Evolutionary conservation across 2,113 vertebrate genomes (phyloP).

Genomic region (Vicugna pacos): DNA sequence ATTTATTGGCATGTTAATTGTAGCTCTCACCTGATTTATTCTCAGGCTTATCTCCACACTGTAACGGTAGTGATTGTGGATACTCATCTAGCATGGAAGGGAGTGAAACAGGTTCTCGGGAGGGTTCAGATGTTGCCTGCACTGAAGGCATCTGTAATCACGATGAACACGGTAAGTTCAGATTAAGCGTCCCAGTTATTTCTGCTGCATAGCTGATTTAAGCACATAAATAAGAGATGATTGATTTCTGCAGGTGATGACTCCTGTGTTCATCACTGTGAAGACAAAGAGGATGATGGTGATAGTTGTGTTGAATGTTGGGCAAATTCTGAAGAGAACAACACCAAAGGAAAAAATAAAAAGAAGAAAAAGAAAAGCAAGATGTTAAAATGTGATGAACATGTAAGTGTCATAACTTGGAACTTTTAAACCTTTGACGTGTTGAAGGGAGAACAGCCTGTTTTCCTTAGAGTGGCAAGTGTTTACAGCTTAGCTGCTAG

Average conservation of each 20-base stretch:
- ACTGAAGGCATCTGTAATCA: conserved; percentile 98
- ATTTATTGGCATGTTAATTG: neutral
- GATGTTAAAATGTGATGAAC: conserved; percentile 89
- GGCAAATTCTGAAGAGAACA: conserved; percentile 92
- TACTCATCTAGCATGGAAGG: conserved; percentile 98
- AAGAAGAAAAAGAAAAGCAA: conserved; percentile 98
- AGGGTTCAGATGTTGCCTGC: conserved; percentile 97
- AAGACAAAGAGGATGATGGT: conserved; percentile 94
- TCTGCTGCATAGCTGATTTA: neutral
- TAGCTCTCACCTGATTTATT: conserved; percentile 29
- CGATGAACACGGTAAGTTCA: conserved; percentile 92
- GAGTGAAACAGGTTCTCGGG: conserved; percentile 95
- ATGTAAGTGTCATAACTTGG: conserved; percentile 87
- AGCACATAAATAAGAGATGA: neutral
- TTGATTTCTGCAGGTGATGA: conserved; percentile 89
- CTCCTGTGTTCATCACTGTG: conserved; percentile 90
- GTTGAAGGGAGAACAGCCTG: neutral
- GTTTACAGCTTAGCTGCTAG: neutral
- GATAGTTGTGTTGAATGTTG: conserved; percentile 97
- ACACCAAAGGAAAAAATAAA: conserved; percentile 94
- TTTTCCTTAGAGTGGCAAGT: conserved; percentile 28
- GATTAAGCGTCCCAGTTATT: neutral
- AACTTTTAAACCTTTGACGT: conserved; percentile 42
- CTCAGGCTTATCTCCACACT: conserved; percentile 92
- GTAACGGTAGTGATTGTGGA: conserved; percentile 96